phyloP scores from a whole-genome alignment of 2,113 vertebrate species.

The Takifugu flavidus region DNA sequence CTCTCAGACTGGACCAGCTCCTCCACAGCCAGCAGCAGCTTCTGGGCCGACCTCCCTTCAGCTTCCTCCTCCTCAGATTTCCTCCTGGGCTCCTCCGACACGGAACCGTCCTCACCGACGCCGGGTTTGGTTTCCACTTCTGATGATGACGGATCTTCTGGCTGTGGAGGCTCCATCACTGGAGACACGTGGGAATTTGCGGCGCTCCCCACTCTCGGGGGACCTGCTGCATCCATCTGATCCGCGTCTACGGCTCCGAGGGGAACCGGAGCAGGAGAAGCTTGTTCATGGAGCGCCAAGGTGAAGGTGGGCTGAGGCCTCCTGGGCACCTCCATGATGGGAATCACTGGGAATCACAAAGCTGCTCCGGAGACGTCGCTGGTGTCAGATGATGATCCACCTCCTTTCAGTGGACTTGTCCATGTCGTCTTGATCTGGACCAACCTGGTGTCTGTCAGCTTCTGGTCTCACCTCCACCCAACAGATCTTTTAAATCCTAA shows the following conservation, averaged over 20 bases:
- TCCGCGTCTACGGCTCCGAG: constrained; percentile 12
- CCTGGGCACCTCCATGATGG: constrained; percentile 70
- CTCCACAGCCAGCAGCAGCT: constrained; percentile 78
- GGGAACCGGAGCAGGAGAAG: constrained; percentile 11
- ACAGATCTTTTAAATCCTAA: no score
- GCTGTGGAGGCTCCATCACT: constrained; percentile 5
- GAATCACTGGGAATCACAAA: constrained; percentile 39
- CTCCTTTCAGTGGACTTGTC: neutral
- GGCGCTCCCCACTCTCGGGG: constrained; percentile 2
- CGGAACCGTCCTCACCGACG: constrained; percentile 14
- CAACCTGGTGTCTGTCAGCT: no score
- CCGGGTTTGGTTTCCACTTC: no score
- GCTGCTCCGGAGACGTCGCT: neutral
- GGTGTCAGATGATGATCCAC: neutral
- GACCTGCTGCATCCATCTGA: neutral
- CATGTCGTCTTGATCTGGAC: no score
- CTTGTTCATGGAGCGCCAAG: constrained; percentile 25
- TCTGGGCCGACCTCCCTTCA: constrained; percentile 69
- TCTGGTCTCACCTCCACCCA: no score
- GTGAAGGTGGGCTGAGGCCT: constrained; percentile 44
- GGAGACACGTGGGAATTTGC: neutral
- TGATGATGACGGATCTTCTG: no score
- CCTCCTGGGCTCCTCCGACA: constrained; percentile 41
- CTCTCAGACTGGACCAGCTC: constrained; percentile 86
- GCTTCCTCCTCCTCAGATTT: constrained; percentile 47